Percentiles rank a stretch among this genome's conserved stretches.
These are phyloP conservation scores for Heliornis fulica DNA, from an alignment of 2,113 vertebrate genomes.

Conservation along the genomic window DNA sequence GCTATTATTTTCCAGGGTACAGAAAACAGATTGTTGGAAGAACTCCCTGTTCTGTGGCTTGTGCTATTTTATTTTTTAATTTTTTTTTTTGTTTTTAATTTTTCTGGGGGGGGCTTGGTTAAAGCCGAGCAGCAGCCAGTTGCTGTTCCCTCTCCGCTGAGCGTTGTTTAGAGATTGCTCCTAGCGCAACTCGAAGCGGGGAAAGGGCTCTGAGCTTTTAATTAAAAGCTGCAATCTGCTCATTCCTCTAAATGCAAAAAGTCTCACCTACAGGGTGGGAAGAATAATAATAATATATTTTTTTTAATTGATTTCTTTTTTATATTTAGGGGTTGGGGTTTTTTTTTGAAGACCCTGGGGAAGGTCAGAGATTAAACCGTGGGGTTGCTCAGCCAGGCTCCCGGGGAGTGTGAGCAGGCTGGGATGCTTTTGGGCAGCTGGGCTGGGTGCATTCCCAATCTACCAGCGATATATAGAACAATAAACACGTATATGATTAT, in stretches of 20 bases:
- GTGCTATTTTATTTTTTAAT: not conserved
- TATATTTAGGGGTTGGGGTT: too few relatives aligned
- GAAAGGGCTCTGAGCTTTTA: not conserved
- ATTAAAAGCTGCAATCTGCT: constrained; percentile 6
- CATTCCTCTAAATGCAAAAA: not conserved
- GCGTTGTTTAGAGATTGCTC: not conserved
- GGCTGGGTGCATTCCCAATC: not conserved
- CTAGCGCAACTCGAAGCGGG: not conserved
- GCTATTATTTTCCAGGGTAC: constrained; percentile 48
- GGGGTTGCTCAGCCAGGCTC: not conserved
- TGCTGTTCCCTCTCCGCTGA: not conserved
- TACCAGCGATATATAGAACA: too few relatives aligned
- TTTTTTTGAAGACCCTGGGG: too few relatives aligned
- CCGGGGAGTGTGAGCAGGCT: not conserved
- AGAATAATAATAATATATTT: not conserved
- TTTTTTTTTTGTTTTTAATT: not conserved
- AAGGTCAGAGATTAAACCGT: not conserved
- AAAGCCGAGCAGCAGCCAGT: constrained; percentile 6
- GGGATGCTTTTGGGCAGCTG: not conserved
- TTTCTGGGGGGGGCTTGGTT: too few relatives aligned
- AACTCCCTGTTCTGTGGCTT: constrained; percentile 46
- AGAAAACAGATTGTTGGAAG: constrained; percentile 63
- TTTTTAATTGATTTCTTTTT: not conserved
- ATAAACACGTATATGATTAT: too few relatives aligned
- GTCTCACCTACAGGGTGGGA: not conserved